A percentile compares a stretch with the other conserved stretches of the same genome.
These are phyloP conservation scores for Orientallactaga sibirica DNA, from an alignment of 2,797 vertebrate genomes.

Conservation along the genomic window DNA sequence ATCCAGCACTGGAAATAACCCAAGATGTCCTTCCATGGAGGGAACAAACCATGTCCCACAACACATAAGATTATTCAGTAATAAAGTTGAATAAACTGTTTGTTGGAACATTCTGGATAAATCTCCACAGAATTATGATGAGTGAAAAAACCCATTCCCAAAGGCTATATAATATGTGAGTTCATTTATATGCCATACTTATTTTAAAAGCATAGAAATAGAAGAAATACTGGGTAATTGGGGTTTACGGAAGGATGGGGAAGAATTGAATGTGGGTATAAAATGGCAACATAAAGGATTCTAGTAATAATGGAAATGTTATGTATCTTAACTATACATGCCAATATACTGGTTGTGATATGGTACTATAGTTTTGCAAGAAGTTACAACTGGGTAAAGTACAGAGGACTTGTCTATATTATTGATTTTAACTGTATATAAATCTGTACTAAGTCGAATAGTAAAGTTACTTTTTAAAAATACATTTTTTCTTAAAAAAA, in stretches of 20 bases:
- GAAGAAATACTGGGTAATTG: not conserved
- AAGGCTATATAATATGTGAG: not conserved
- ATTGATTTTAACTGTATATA: not conserved
- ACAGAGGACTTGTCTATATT: not conserved
- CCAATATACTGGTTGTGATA: not conserved
- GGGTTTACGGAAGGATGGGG: not conserved
- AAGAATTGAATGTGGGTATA: not conserved
- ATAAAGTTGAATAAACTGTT: not conserved
- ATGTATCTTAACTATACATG: not conserved
- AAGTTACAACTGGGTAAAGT: not conserved
- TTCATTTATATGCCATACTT: slow-evolving; percentile 8
- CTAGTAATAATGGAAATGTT: slow-evolving; percentile 11
- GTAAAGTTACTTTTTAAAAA: not conserved
- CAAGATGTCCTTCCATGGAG: not conserved
- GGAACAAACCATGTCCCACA: not conserved
- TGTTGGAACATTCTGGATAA: not conserved
- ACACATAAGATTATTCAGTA: not conserved
- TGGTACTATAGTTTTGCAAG: not conserved
- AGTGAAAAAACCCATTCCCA: not conserved
- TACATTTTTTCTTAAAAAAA: slow-evolving; percentile 1
- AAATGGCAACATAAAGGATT: slow-evolving; percentile 28
- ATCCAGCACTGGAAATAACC: not conserved
- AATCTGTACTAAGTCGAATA: slow-evolving; percentile 34
- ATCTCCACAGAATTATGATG: not conserved
- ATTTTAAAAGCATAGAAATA: slow-evolving; percentile 37